Conservation (phyloP, 2,113 vertebrate species). For the Vombatus ursinus region DNA sequence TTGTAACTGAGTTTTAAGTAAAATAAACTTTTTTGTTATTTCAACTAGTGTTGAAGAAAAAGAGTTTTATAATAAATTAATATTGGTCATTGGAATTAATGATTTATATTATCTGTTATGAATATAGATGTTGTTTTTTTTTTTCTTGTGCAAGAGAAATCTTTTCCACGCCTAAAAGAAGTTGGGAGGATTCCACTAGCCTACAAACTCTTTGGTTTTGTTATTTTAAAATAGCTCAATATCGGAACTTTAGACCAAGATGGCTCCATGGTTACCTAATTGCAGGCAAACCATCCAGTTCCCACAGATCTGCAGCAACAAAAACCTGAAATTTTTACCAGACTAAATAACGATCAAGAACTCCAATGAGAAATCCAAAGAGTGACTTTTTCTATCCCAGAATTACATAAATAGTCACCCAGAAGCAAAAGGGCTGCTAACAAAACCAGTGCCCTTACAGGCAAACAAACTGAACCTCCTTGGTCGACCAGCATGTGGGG, state of each 20-base stretch:
- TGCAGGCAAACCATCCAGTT: neutral
- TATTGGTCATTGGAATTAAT: conserved; percentile 6
- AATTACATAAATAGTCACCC: neutral
- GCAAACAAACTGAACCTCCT: neutral
- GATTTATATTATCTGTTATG: neutral
- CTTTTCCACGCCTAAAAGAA: neutral
- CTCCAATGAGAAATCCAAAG: neutral
- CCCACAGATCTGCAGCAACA: neutral
- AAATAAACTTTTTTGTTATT: conserved; percentile 15
- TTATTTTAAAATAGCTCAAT: conserved; percentile 25
- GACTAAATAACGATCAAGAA: neutral
- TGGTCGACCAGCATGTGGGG: neutral
- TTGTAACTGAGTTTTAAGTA: conserved; percentile 13
- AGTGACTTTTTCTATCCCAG: neutral
- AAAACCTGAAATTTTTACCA: neutral
- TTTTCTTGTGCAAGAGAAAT: conserved; percentile 35
- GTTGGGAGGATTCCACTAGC: conserved; percentile 30
- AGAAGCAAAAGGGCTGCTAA: neutral
- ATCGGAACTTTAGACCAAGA: neutral
- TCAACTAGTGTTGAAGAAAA: neutral
- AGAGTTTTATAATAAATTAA: conserved; percentile 22
- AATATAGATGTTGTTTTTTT: neutral
- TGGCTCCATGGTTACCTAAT: neutral
- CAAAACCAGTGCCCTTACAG: neutral
- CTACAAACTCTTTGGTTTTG: conserved; percentile 15